These are phyloP conservation scores for Drosophila kikkawai DNA, from an alignment of 1,140 invertebrate genomes.

Conservation along the genomic window DNA sequence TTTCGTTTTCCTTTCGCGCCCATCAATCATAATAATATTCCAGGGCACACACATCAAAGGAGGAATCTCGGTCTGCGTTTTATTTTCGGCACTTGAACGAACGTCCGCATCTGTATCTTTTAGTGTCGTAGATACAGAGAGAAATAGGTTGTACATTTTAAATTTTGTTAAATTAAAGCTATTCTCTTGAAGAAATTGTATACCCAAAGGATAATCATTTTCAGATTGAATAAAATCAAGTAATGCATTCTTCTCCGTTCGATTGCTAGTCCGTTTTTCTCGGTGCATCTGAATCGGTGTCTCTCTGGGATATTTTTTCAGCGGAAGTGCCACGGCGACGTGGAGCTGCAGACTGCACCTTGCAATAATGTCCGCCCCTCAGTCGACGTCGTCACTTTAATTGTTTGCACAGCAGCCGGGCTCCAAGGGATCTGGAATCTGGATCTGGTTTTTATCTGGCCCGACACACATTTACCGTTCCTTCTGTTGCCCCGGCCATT, in stretches of 20 bases:
- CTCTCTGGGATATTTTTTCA: constrained; percentile 31
- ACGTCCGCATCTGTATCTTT: constrained; percentile 39
- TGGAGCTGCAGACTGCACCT: constrained; percentile 46
- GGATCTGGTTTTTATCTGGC: constrained; percentile 58
- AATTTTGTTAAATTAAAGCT: too few species aligned
- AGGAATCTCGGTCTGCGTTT: constrained; percentile 62
- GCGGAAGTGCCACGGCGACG: constrained; percentile 55
- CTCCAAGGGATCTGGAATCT: constrained; percentile 36
- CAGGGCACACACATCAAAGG: constrained; percentile 55
- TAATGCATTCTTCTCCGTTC: neutral
- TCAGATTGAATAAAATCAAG: too few species aligned
- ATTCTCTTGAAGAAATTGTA: neutral
- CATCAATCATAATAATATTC: constrained; percentile 75
- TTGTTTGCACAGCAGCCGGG: constrained; percentile 73
- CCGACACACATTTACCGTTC: constrained; percentile 69
- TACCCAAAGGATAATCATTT: too few species aligned
- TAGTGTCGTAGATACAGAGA: constrained; percentile 12
- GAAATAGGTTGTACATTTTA: neutral
- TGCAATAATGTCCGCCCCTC: constrained; percentile 33
- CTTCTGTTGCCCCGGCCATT: constrained; percentile 42
- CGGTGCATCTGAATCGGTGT: constrained; percentile 15
- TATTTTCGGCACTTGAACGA: constrained; percentile 72
- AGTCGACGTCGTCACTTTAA: constrained; percentile 52
- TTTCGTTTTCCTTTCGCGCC: constrained; percentile 42
- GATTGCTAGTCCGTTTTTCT: neutral